Percentiles rank a stretch among this genome's conserved stretches.
phyloP scores from a whole-genome alignment of 2,113 vertebrate species.

The Rhea pennata region DNA sequence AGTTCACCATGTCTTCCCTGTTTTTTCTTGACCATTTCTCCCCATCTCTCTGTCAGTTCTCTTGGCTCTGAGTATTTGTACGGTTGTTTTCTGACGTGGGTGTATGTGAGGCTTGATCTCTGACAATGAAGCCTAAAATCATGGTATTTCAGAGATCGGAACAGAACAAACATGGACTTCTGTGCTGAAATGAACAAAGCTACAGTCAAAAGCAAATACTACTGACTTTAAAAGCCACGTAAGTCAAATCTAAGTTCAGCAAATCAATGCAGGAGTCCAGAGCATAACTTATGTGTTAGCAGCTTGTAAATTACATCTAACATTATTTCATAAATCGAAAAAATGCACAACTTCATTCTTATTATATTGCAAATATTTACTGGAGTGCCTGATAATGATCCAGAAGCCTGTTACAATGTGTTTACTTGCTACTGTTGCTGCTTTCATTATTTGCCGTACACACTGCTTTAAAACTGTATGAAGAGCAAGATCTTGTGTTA shows the following conservation, averaged over 20 bases:
- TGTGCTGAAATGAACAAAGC: background rate
- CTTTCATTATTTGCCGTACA: background rate
- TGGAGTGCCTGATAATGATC: background rate
- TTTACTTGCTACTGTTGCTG: background rate
- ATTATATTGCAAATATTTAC: background rate
- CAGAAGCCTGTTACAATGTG: background rate
- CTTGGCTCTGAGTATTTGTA: background rate
- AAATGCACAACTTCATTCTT: background rate
- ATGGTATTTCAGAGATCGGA: fast-evolving
- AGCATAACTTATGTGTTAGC: background rate
- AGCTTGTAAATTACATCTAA: background rate
- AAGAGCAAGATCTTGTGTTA: background rate
- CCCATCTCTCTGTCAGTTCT: background rate
- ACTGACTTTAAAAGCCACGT: background rate
- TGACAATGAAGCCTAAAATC: background rate
- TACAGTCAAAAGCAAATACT: background rate
- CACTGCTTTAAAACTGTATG: background rate
- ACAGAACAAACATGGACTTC: background rate
- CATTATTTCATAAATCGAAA: background rate
- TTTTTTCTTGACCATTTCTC: background rate
- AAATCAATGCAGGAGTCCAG: background rate
- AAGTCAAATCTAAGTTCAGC: background rate
- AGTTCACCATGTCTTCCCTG: background rate
- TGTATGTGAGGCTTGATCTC: background rate
- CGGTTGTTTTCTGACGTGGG: background rate